phyloP scores from a whole-genome alignment of 2,113 vertebrate genomes.

The Paraplagusia blochii region DNA sequence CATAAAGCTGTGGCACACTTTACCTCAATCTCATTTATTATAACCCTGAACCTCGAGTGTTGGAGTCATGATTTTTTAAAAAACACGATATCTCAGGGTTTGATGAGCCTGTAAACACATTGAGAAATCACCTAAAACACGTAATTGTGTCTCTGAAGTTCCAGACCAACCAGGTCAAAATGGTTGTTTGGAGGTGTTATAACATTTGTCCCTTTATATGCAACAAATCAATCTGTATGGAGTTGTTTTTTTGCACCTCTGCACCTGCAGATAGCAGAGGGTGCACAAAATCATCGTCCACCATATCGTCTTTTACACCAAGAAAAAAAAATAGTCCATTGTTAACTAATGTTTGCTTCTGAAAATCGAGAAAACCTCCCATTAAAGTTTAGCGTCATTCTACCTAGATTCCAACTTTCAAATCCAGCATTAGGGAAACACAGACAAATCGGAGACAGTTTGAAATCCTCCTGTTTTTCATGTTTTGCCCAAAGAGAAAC shows the following conservation, averaged over 20 bases:
- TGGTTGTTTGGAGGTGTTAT: constrained; percentile 33
- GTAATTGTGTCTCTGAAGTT: constrained; percentile 34
- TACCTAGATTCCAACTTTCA: no score
- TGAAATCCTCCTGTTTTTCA: neutral
- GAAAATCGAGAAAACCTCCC: no score
- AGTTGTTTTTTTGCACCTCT: constrained; percentile 38
- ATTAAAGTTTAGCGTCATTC: no score
- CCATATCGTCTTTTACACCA: constrained; percentile 11
- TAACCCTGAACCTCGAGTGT: neutral
- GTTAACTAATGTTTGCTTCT: no score
- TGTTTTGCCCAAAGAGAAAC: constrained; percentile 22
- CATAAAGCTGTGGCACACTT: neutral
- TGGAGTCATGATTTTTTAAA: constrained; percentile 4
- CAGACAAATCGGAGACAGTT: neutral
- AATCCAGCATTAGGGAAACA: no score
- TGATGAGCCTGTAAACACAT: constrained; percentile 1
- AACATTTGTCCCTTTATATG: no score
- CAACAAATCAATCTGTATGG: no score
- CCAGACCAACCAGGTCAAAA: constrained; percentile 31
- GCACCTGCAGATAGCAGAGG: constrained; percentile 55
- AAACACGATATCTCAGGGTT: constrained; percentile 1
- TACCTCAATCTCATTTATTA: constrained; percentile 2
- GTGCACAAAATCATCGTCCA: constrained; percentile 15
- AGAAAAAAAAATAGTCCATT: no score
- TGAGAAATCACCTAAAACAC: constrained; percentile 19